Base-by-base conservation (phyloP, 1,140 invertebrate genomes). In the Lerema accius region DNA sequence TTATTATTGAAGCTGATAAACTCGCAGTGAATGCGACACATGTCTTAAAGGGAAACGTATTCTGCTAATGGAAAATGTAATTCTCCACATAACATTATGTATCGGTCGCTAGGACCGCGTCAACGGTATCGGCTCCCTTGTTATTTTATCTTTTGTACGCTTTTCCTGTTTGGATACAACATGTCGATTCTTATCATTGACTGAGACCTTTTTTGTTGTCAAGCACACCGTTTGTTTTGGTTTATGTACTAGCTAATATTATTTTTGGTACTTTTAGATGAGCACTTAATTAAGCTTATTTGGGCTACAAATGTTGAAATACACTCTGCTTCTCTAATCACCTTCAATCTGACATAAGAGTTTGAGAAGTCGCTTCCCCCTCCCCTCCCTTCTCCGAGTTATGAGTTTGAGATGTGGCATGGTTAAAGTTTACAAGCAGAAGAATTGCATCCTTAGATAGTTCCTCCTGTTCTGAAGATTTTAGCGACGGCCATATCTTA, bases 401-500 rank as follows among this genome's bases (percentile, higher is more conserved):
- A n/a, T n/a, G n/a, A n/a, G n/a, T n/a, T n/a, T n/a, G n/a, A n/a
- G n/a, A n/a, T n/a, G n/a, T n/a, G n/a, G n/a, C n/a, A n/a, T n/a
- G n/a, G n/a, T n/a, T n/a, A n/a, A n/a, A n/a, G n/a, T n/a, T n/a
- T n/a, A n/a, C n/a, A n/a, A n/a, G n/a, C n/a, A n/a, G n/a, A n/a
- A n/a, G n/a, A n/a, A n/a, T n/a, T n/a, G n/a, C n/a, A 71, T 97
- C 95, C 0, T 94, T 93, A 7, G 94, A 95, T 1, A 97, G 78
- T 67, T 96, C 95, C 63, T 97, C 96, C 73, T 97, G 96, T 77
- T 97, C 96, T 3, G 94, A 92, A 32, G 93, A 92, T 13, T 93
- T 94, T 9, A 97, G 85, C 0, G 96, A 97, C 0, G 96, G 95
- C 95, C 96, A 96, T 40, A 98, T 97, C 75, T 96, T 95, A 73